Evolutionary conservation across 2,113 vertebrate species (phyloP).

Genomic region (Phalacrocorax pelagicus): DNA sequence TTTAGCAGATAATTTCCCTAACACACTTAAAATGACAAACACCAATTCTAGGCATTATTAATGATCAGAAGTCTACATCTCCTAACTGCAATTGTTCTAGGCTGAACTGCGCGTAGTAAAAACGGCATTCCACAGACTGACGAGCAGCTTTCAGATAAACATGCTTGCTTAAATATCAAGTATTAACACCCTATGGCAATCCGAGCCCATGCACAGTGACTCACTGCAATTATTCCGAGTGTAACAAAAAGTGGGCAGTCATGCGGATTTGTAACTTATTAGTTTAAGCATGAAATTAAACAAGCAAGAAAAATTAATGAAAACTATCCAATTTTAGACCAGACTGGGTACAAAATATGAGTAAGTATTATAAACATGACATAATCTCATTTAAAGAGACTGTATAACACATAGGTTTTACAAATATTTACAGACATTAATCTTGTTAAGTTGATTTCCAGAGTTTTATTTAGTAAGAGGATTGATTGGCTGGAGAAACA

Average conservation of each 20-base stretch:
- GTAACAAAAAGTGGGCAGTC: slow-evolving; percentile 62
- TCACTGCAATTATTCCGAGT: slow-evolving; percentile 38
- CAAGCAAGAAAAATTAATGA: slow-evolving; percentile 58
- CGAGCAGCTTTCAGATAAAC: slow-evolving; percentile 36
- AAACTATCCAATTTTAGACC: slow-evolving; percentile 49
- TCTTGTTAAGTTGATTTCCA: slow-evolving; percentile 68
- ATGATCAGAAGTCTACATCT: background rate
- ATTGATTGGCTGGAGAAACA: slow-evolving; percentile 56
- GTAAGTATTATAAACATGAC: slow-evolving; percentile 55
- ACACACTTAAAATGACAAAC: background rate
- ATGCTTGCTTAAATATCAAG: slow-evolving; percentile 25
- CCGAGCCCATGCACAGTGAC: background rate
- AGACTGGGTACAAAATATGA: slow-evolving; percentile 30
- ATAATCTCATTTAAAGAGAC: slow-evolving; percentile 67
- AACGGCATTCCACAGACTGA: background rate
- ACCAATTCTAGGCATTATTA: background rate
- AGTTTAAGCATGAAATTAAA: slow-evolving; percentile 66
- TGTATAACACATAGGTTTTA: slow-evolving; percentile 53
- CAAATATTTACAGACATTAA: slow-evolving; percentile 73
- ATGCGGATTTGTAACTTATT: slow-evolving; percentile 57
- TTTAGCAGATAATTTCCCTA: background rate
- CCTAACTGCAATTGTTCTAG: background rate
- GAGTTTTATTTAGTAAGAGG: slow-evolving; percentile 66
- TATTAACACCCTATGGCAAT: slow-evolving; percentile 61
- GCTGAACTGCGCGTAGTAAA: slow-evolving; percentile 5